A percentile compares a stretch with the other conserved stretches of the same genome.
Conservation (phyloP, 2,888 invertebrate genomes). For the Seira ritae region DNA sequence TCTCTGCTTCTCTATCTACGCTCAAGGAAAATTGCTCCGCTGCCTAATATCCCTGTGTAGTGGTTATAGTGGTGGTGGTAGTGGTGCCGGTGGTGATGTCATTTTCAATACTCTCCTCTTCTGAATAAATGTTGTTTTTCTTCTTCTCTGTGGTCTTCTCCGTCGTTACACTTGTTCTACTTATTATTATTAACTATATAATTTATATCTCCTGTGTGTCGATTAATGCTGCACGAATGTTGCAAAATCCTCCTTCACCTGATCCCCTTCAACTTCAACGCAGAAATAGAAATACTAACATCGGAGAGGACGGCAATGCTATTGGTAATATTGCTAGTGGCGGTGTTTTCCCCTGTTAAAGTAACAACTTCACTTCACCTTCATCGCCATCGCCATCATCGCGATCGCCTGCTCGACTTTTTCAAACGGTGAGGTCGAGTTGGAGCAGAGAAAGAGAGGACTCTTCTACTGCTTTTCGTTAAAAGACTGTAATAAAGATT, state of each 20-base stretch:
- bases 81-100: background rate
- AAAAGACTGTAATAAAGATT: constrained; percentile 7
- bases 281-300: background rate
- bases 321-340: background rate
- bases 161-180: constrained; percentile 6
- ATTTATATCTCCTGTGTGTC: constrained; percentile 15
- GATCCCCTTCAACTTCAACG: background rate
- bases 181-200: constrained; percentile 9
- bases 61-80: background rate
- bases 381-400: too few relatives aligned
- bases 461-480: background rate
- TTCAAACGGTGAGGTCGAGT: background rate
- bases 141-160: constrained; percentile 5
- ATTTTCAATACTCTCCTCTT: too few relatives aligned
- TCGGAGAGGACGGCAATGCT: background rate
- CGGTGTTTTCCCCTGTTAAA: constrained; percentile 13
- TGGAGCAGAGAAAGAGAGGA: background rate
- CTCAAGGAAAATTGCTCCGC: too few relatives aligned
- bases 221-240: background rate
- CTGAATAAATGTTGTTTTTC: constrained; percentile 9
- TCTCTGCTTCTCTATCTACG: background rate
- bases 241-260: background rate
- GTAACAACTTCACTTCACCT: background rate
- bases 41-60: too few relatives aligned
- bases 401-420: too few relatives aligned